Conservation (phyloP, 2,888 invertebrate species). For the Habrosyne pyritoides region DNA sequence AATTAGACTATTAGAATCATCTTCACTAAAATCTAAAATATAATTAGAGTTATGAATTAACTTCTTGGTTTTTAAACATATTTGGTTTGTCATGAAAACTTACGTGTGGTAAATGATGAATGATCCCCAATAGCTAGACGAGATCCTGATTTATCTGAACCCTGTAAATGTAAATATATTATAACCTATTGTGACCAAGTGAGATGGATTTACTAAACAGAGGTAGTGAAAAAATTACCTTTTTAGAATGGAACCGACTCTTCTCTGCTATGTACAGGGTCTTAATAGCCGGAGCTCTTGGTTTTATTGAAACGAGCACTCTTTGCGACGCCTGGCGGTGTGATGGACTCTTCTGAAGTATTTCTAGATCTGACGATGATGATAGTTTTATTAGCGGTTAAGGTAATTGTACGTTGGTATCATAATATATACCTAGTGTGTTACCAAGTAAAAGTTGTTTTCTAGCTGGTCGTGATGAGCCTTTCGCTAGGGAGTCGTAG, state of each 20-base stretch:
- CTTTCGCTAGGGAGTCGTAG: slow-evolving; percentile 53
- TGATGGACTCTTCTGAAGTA: slow-evolving; percentile 51
- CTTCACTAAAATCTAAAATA: slow-evolving; percentile 52
- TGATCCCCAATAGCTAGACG: slow-evolving; percentile 71
- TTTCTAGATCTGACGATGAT: slow-evolving; percentile 48
- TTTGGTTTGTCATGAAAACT: slow-evolving; percentile 29
- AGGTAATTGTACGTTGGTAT: neutral
- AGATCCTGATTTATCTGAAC: slow-evolving; percentile 60
- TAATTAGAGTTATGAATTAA: slow-evolving; percentile 8
- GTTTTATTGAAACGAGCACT: slow-evolving; percentile 67
- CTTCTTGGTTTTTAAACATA: neutral
- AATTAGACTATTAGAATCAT: slow-evolving; percentile 44
- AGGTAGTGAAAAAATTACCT: slow-evolving; percentile 40
- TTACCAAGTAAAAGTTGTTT: slow-evolving; percentile 59
- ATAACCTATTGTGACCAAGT: neutral
- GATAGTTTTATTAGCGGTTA: slow-evolving; percentile 12
- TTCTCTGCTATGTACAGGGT: slow-evolving; percentile 70
- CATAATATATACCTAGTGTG: neutral
- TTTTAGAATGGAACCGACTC: slow-evolving; percentile 53
- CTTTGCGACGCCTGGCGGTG: slow-evolving; percentile 53
- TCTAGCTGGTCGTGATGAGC: slow-evolving; percentile 42
- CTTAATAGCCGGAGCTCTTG: slow-evolving; percentile 61
- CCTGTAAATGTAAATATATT: slow-evolving; percentile 45
- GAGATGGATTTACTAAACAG: neutral
- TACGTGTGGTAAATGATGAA: slow-evolving; percentile 63